These are phyloP conservation scores for Daubentonia madagascariensis DNA, from an alignment of 2,113 vertebrate species.

Conservation along the genomic window DNA sequence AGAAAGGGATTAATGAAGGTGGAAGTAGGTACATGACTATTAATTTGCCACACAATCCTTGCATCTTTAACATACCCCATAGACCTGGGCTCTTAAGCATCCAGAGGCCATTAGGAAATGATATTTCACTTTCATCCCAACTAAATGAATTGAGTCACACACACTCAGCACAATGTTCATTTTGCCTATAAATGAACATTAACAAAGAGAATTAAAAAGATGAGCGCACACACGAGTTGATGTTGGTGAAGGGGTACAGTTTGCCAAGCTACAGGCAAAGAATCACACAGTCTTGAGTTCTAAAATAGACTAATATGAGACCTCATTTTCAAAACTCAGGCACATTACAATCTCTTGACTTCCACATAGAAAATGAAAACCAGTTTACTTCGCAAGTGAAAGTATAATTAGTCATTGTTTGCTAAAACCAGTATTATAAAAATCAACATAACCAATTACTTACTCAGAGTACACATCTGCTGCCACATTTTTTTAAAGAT, in stretches of 20 bases:
- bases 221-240: neutral
- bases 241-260: neutral
- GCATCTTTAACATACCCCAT: rapidly evolving
- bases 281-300: neutral
- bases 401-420: neutral
- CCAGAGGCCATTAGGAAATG: neutral
- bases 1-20: neutral
- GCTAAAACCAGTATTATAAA: neutral
- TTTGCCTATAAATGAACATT: neutral
- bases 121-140: neutral
- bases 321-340: neutral
- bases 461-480: neutral
- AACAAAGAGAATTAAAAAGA: neutral
- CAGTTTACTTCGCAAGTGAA: neutral
- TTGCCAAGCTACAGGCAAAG: neutral
- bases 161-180: neutral
- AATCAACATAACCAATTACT: neutral
- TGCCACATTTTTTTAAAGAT: neutral
- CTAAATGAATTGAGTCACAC: neutral
- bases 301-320: neutral
- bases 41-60: neutral
- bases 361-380: neutral
- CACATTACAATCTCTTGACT: neutral
- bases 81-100: neutral
- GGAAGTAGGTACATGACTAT: neutral